These are phyloP conservation scores for Magallana ariakensis DNA, from an alignment of 1,140 invertebrate genomes.

Conservation along the genomic window DNA sequence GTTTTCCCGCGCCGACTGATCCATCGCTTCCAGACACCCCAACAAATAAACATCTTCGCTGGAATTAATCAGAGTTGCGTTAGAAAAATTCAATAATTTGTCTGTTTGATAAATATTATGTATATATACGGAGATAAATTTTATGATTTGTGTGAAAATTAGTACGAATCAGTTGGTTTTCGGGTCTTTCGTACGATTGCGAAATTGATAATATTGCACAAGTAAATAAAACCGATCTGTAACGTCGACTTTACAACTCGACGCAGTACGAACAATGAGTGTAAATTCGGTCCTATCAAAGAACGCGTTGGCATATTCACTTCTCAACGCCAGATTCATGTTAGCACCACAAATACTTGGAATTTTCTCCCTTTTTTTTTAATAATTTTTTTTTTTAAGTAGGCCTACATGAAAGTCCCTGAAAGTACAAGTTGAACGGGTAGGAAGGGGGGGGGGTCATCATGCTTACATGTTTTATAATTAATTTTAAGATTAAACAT, in stretches of 20 bases:
- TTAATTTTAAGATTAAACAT: too few relatives aligned
- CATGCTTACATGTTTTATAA: too few relatives aligned
- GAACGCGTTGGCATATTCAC: not conserved
- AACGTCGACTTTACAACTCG: not conserved
- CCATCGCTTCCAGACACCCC: not conserved
- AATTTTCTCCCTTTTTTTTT: not conserved
- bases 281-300: not conserved
- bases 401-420: too few relatives aligned
- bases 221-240: not conserved
- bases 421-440: too few relatives aligned
- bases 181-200: not conserved
- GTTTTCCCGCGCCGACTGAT: conserved; percentile 29
- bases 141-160: not conserved
- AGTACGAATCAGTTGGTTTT: not conserved
- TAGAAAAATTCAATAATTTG: not conserved
- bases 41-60: conserved; percentile 20
- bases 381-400: too few relatives aligned
- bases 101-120: not conserved
- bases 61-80: conserved; percentile 1
- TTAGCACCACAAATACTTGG: not conserved
- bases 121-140: not conserved
- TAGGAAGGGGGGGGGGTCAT: too few relatives aligned
- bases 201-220: not conserved
- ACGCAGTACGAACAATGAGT: not conserved
- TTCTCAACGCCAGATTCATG: not conserved